A percentile compares a stretch with the other conserved stretches of the same genome.
phyloP scores from a whole-genome alignment of 1,140 invertebrate genomes.

The Zeugodacus cucurbitae region DNA sequence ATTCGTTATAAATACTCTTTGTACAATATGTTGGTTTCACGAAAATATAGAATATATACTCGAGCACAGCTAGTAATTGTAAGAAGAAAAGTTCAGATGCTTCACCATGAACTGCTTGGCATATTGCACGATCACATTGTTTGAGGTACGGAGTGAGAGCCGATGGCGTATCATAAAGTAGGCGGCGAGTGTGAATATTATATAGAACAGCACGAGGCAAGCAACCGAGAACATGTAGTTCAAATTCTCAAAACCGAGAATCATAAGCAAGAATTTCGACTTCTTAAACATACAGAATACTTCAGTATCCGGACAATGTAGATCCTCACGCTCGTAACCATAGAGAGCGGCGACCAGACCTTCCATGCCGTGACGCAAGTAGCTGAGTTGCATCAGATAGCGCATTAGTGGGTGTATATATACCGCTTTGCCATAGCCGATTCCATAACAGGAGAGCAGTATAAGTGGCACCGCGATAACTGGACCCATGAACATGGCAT shows the following conservation, averaged over 20 bases:
- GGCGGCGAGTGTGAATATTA: constrained; percentile 57
- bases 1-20: not conserved
- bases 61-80: constrained; percentile 54
- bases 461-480: constrained; percentile 79
- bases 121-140: constrained; percentile 53
- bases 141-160: constrained; percentile 48
- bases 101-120: constrained; percentile 53
- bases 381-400: constrained; percentile 85
- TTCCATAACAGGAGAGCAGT: constrained; percentile 80
- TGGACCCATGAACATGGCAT: constrained; percentile 82
- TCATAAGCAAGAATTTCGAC: constrained; percentile 67
- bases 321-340: constrained; percentile 75
- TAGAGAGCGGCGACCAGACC: constrained; percentile 82
- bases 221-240: constrained; percentile 56
- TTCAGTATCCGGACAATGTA: constrained; percentile 74
- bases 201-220: constrained; percentile 57
- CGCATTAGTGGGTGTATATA: constrained; percentile 74
- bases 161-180: constrained; percentile 59
- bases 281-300: constrained; percentile 78
- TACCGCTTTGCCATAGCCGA: constrained; percentile 72
- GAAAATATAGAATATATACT: not conserved
- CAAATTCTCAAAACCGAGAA: constrained; percentile 60
- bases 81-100: constrained; percentile 63
- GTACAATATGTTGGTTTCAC: not conserved
- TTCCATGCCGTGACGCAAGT: constrained; percentile 80